These are phyloP conservation scores for Symphodus melops DNA, from an alignment of 2,113 vertebrate genomes.

Conservation along the genomic window DNA sequence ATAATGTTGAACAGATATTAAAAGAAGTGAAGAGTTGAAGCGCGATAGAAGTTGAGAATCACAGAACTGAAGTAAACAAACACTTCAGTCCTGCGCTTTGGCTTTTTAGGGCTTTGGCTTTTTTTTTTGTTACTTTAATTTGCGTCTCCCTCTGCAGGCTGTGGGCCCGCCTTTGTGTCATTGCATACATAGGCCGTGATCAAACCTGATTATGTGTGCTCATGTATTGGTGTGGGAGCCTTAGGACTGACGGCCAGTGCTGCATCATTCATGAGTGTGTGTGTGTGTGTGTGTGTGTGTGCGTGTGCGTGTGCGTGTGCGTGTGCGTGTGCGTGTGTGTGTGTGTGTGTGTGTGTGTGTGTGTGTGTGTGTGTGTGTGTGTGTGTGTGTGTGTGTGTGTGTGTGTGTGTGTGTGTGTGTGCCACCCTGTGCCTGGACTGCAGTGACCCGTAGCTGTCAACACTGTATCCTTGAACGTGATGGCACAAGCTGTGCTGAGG, in stretches of 20 bases:
- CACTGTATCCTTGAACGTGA: constrained; percentile 71
- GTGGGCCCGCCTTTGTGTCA: background rate
- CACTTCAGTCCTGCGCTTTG: too few species aligned
- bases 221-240: constrained; percentile 55
- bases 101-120: background rate
- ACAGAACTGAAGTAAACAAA: too few species aligned
- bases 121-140: constrained; percentile 39
- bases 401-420: constrained; percentile 67
- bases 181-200: constrained; percentile 19
- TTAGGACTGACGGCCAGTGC: constrained; percentile 46
- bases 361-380: constrained; percentile 70
- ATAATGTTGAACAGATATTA: too few species aligned
- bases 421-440: constrained; percentile 66
- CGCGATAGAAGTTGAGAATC: too few species aligned
- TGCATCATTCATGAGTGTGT: constrained; percentile 77
- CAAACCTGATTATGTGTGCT: constrained; percentile 54
- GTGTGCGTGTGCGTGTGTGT: constrained; percentile 73
- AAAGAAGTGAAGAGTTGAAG: too few species aligned
- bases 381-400: constrained; percentile 67
- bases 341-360: constrained; percentile 67
- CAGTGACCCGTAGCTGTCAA: constrained; percentile 77
- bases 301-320: too few species aligned
- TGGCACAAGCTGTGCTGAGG: constrained; percentile 56
- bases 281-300: constrained; percentile 24
- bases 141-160: background rate